Base-by-base conservation (phyloP, 2,113 vertebrate species). In the Ceratotherium simum region DNA sequence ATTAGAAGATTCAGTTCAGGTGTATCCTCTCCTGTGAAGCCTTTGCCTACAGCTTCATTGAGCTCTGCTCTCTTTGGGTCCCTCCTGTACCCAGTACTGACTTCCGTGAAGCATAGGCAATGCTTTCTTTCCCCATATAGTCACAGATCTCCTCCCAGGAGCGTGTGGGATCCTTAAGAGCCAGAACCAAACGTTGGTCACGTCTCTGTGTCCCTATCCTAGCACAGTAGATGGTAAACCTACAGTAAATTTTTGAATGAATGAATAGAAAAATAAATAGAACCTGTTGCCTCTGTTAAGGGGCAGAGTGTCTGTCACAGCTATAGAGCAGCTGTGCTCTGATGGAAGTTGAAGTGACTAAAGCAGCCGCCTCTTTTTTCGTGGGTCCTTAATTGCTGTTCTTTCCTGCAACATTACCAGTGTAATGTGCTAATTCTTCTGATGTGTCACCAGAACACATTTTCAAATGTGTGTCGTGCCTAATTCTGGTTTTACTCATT, bases 401-500 rank as follows among this genome's bases (percentile, higher is more conserved):
- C 80, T 96, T 97, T 87, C n/a, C 67, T 0, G 88, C 94, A 96
- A 95, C 96, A 92, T 97, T 96, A 96, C 69, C 69, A 70, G 86
- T 89, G 20, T 95, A 96, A 97, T 88, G 95, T 96, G 86, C 73
- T 98, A 51, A 70, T 94, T 84, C 81, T 62, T 95, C 72, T 93
- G 96, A 54, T 4, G 0, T 80, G 86, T 96, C 82, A 82, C n/a
- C 60, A 4, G n/a, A 73, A 73, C 54, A 78, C 29, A 95, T 79
- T 95, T 87, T 88, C 29, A 80, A 87, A 60, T 93, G 67, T 27
- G 29, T 20, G 20, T 84, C 58, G 33, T n/a, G 39, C 14, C 36
- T 29, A 39, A 48, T 92, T 94, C 62, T 93, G 11, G 1, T 82
- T 76, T 90, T 48, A 33, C 70, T 98, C 98, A 98, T 98, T 98